phyloP scores from a whole-genome alignment of 2,113 vertebrate genomes.

The Spea bombifrons region DNA sequence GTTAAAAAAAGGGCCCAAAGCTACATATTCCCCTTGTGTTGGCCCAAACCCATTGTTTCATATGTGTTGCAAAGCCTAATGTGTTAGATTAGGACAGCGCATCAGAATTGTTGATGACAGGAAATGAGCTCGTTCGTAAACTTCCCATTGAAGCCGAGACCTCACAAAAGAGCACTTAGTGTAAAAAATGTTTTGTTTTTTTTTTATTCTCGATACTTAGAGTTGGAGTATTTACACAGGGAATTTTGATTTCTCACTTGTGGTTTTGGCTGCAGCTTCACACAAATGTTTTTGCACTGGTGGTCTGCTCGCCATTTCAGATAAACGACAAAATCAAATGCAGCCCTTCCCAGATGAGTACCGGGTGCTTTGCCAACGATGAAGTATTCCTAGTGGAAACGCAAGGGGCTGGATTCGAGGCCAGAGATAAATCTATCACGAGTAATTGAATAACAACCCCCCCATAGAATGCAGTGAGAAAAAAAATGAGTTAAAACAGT shows the following conservation, averaged over 20 bases:
- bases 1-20: too few species aligned
- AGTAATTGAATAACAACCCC: too few species aligned
- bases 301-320: constrained; percentile 77
- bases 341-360: constrained; percentile 68
- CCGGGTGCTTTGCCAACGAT: constrained; percentile 62
- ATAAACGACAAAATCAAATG: constrained; percentile 78
- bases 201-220: constrained; percentile 61
- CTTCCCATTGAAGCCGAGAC: constrained; percentile 46
- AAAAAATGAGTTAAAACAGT: too few species aligned
- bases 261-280: constrained; percentile 82
- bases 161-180: constrained; percentile 57
- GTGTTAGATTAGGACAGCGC: constrained; percentile 42
- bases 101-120: constrained; percentile 42
- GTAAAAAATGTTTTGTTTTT: constrained; percentile 33
- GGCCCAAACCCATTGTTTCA: constrained; percentile 15
- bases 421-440: too few species aligned
- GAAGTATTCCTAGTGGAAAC: constrained; percentile 53
- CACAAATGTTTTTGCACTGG: constrained; percentile 74
- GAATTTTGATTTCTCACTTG: constrained; percentile 78
- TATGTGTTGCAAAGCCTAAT: constrained; percentile 25
- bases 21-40: too few species aligned
- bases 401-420: constrained; percentile 18
- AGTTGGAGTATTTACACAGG: constrained; percentile 75
- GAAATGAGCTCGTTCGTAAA: constrained; percentile 36
- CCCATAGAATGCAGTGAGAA: too few species aligned